These are phyloP conservation scores for Machaerirhynchus nigripectus DNA, from an alignment of 2,113 vertebrate species.

Conservation along the genomic window DNA sequence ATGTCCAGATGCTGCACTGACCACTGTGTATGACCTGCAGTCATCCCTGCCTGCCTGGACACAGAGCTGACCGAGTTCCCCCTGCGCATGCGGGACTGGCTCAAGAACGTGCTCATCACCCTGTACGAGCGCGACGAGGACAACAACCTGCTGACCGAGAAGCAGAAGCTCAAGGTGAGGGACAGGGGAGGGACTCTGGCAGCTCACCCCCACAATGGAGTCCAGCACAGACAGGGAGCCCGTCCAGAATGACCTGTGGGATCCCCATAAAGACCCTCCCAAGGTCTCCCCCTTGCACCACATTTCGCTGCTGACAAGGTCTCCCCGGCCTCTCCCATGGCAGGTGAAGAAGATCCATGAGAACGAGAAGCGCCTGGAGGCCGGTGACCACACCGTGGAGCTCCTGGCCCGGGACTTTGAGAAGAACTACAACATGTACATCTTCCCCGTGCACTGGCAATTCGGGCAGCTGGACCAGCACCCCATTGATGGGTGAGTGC, in stretches of 20 bases:
- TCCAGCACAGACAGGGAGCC: not conserved
- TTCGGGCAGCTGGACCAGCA: slow-evolving; percentile 97
- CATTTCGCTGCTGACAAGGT: not conserved
- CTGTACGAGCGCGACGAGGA: slow-evolving; percentile 91
- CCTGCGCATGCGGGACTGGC: slow-evolving; percentile 98
- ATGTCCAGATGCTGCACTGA: not conserved
- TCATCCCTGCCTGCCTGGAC: slow-evolving; percentile 88
- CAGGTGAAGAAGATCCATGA: slow-evolving; percentile 98
- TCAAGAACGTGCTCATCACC: slow-evolving; percentile 97
- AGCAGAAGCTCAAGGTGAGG: slow-evolving; percentile 94
- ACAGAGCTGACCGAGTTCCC: slow-evolving; percentile 92
- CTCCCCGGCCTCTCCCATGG: not conserved
- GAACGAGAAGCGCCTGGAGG: slow-evolving; percentile 94
- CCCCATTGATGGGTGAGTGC: slow-evolving; percentile 87
- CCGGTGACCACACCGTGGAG: slow-evolving; percentile 91
- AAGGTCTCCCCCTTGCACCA: not conserved
- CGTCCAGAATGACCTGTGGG: not conserved
- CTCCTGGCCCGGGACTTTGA: slow-evolving; percentile 94
- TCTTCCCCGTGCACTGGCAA: slow-evolving; percentile 99
- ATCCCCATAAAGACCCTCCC: not conserved
- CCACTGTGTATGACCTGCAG: slow-evolving; percentile 56
- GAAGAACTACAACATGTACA: slow-evolving; percentile 99
- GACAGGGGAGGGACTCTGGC: not conserved
- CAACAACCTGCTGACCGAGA: slow-evolving; percentile 96
- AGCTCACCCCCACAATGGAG: fast-evolving